Percentiles rank a stretch among this genome's conserved stretches.
phyloP scores from a whole-genome alignment of 2,888 invertebrate species.

The Gastrophysa polygoni region DNA sequence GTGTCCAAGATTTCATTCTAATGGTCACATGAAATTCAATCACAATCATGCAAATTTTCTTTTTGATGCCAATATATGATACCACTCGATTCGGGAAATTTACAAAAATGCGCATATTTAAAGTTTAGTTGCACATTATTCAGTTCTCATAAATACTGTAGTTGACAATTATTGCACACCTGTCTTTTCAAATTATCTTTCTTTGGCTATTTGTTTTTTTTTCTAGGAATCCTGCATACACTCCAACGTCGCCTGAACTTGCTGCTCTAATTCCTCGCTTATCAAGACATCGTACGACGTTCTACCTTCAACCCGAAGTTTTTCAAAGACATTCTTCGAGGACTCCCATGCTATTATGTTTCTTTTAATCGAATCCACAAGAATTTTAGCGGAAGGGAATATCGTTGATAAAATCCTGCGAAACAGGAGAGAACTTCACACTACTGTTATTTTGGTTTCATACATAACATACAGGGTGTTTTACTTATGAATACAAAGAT shows the following conservation, averaged over 20 bases:
- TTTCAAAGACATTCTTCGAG: conserved; percentile 57
- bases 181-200: conserved; percentile 5
- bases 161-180: conserved; percentile 14
- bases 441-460: too few relatives aligned
- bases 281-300: conserved; percentile 48
- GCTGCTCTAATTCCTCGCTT: conserved; percentile 46
- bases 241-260: conserved; percentile 41
- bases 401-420: conserved; percentile 63
- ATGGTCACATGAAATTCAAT: neutral
- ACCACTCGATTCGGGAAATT: too few relatives aligned
- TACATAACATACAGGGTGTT: too few relatives aligned
- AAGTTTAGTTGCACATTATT: neutral
- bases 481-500: too few relatives aligned
- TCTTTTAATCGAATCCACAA: conserved; percentile 61
- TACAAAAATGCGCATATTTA: neutral
- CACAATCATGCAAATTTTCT: neutral
- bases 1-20: too few relatives aligned
- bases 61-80: too few relatives aligned
- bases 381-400: conserved; percentile 60
- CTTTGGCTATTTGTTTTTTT: neutral
- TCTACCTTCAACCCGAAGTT: conserved; percentile 39
- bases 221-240: neutral
- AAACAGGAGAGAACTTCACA: too few relatives aligned
- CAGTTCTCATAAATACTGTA: neutral
- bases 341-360: conserved; percentile 67